Base-by-base conservation (phyloP, 2,888 invertebrate species). In the Drosophila sordidapex region DNA sequence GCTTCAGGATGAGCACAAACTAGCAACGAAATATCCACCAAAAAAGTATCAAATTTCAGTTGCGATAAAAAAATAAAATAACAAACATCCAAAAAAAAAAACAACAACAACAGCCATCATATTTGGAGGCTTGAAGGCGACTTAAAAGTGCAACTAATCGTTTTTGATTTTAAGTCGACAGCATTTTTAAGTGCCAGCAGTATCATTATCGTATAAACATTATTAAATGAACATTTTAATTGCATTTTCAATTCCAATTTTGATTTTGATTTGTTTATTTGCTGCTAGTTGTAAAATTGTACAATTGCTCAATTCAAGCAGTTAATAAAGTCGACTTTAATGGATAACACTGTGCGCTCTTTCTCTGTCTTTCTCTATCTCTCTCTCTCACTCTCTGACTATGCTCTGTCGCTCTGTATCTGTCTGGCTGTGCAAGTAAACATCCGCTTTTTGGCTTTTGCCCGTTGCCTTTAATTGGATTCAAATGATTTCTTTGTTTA, bases 401-500 rank as follows among this genome's bases (percentile, higher is more conserved):
- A 2, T 25, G 11, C 11, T 21, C 13, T 43, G 3, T 43, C 13
- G 3, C 8, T 53, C 15, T 33, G 25, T 29, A 2, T 48, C 59
- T 36, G 35, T 18, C 27, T 54, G 11, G 18, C 36, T 36, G n/a
- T 35, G 27, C 40, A 35, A 25, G 72, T 85, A 89, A 89, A 89
- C 88, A 89, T 87, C 82, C 72, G 85, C 61, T 56, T 49, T 35
- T 51, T 31, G 63, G 25, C 21, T 35, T 49, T 38, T 64, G 60
- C 29, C 56, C 31, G 43, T 62, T 10, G 65, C 51, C 57, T 51
- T 58, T 51, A 61, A 61, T 57, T 76, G 63, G 52, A 69, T 73
- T 87, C 58, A 85, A 87, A 82, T 73, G 89, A 82, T 78, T 84
- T 74, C 87, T 76, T 89, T 85, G 85, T 89, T 85, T 89, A 85